Evolutionary conservation across 1,140 invertebrate genomes (phyloP), one percentile per base, ranked within the genome.

Genomic region (Sminthurinus signatus): DNA sequence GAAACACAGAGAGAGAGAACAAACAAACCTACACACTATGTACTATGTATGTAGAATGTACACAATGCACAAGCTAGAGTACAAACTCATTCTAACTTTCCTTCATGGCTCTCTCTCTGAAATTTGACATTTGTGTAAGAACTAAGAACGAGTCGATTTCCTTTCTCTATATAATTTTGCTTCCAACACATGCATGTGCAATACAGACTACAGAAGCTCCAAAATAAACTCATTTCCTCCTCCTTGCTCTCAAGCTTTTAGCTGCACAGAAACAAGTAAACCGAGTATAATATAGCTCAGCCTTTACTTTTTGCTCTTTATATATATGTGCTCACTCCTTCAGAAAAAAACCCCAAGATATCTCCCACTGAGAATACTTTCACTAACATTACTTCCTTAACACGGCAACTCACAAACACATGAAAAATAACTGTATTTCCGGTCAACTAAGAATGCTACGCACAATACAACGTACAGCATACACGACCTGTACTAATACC

Each of bases 161-260:
- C n/a, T n/a, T n/a, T n/a, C n/a, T n/a, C 36, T 39, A 17, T 39
- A 39, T 10, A 39, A 39, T 10, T 17, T 39, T 39, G 3, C 15
- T 46, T 46, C 44, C 44, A 46, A 27, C 50, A 27, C 43, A 46
- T 5, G 8, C 12, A 21, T 48, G 5, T 48, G 8, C 12, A 5
- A 48, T 21, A 27, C 21, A 8, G 12, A 27, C 27, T 5, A 27
- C 50, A 51, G 27, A 51, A 51, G 27, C 21, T 51, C 12, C 28
- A 56, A 56, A 56, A 12, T 52, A 52, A 52, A 52, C 27, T 28
- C 50, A 52, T 52, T 52, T 52, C 50, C 50, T 52, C n/a, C 44
- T 48, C 44, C 23, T 5, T 48, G 5, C 19, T 8, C 50, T 56
- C 28, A 56, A 36, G 4, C 50, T 25, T 19, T 12, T 10, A 14